Conservation (phyloP, 2,797 vertebrate genomes). For the Melanitta fusca region DNA sequence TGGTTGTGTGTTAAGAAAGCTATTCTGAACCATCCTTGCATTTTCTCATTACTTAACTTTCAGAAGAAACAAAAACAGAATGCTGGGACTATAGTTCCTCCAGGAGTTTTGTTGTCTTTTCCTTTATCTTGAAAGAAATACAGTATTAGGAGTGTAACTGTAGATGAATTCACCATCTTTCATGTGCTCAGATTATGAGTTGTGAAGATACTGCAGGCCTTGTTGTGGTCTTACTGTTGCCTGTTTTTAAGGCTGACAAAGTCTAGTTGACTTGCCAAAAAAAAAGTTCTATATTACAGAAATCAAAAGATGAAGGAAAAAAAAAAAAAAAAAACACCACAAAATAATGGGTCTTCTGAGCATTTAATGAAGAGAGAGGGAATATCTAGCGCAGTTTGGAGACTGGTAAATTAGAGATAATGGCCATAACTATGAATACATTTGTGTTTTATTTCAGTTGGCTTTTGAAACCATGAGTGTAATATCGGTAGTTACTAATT, state of each 20-base stretch:
- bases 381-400: neutral
- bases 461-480: conserved; percentile 97
- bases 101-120: neutral
- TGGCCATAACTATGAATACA: neutral
- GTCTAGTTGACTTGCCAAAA: neutral
- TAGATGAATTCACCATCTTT: neutral
- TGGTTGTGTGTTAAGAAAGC: neutral
- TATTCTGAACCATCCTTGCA: neutral
- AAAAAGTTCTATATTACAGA: accelerated
- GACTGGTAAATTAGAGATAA: neutral
- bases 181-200: neutral
- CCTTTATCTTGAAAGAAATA: neutral
- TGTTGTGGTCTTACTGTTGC: neutral
- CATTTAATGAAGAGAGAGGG: neutral
- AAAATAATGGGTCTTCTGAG: neutral
- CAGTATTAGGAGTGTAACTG: neutral
- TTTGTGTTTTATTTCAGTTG: conserved; percentile 82
- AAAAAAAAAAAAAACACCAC: neutral
- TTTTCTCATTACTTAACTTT: neutral
- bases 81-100: neutral
- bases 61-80: neutral
- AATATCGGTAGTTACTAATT: conserved; percentile 96
- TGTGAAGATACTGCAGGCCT: neutral
- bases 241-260: neutral
- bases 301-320: neutral